Evolutionary conservation across 1,140 invertebrate genomes (phyloP).

Genomic region (Nasonia vitripennis): DNA sequence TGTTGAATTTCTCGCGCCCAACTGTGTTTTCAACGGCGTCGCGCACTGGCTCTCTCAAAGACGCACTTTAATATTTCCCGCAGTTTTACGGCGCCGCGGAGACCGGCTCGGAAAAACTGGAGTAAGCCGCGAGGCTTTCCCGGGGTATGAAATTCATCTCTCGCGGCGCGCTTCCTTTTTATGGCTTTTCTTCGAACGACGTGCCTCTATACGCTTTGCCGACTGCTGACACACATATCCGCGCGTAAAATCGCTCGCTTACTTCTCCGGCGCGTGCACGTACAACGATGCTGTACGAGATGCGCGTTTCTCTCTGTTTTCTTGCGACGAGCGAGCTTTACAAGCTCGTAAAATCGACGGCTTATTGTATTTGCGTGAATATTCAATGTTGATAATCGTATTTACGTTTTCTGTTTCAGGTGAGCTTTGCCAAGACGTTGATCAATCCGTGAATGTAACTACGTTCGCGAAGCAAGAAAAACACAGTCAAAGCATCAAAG

Average conservation of each 20-base stretch:
- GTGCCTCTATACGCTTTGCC: no score
- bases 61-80: background rate
- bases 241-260: background rate
- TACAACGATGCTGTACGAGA: background rate
- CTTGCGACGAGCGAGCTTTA: background rate
- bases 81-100: background rate
- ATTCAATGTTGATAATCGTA: background rate
- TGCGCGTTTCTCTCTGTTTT: background rate
- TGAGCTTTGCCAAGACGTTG: background rate
- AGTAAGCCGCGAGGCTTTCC: background rate
- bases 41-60: no score
- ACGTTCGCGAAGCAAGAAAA: no score
- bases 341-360: background rate
- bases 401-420: background rate
- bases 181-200: background rate
- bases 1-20: constrained; percentile 20
- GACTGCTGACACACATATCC: background rate
- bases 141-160: background rate
- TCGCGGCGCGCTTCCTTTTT: background rate
- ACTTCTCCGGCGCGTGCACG: no score
- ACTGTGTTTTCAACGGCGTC: no score
- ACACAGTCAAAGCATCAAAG: no score
- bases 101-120: no score
- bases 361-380: background rate
- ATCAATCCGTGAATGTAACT: no score